These are phyloP conservation scores for Syrmaticus mikado DNA, from an alignment of 2,113 vertebrate genomes.

Conservation along the genomic window DNA sequence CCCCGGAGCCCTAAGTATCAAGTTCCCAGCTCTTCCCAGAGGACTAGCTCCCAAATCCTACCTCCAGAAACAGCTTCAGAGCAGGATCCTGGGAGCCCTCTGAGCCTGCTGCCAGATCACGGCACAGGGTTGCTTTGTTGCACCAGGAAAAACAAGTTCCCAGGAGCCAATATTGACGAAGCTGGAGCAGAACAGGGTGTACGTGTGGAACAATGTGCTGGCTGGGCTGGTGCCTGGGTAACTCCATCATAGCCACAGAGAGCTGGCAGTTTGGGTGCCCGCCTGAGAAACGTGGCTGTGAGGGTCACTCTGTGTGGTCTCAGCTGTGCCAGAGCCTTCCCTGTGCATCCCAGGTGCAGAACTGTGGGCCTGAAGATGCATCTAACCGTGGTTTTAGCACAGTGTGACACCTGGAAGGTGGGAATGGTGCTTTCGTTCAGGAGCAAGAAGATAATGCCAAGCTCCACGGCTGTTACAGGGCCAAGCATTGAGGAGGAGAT, in stretches of 20 bases:
- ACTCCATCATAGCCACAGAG: too few relatives aligned
- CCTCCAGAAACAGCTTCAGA: neutral
- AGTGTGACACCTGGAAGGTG: neutral
- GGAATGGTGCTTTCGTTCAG: neutral
- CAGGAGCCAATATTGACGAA: neutral
- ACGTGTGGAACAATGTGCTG: neutral
- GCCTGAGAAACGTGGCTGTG: neutral
- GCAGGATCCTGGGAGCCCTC: neutral
- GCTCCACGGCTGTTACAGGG: neutral
- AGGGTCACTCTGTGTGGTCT: neutral
- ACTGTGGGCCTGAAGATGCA: neutral
- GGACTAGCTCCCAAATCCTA: neutral
- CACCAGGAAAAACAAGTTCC: neutral
- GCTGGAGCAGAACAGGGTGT: neutral
- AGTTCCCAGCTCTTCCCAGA: neutral
- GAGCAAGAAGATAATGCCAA: neutral
- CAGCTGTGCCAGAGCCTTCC: neutral
- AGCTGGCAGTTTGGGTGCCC: too few relatives aligned
- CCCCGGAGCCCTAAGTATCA: neutral
- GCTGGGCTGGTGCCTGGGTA: neutral
- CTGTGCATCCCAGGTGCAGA: neutral
- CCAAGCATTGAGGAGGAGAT: neutral
- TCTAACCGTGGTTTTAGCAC: neutral
- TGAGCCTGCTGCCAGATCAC: neutral
- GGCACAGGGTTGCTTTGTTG: neutral